Conservation (phyloP, 1,140 invertebrate genomes). For the Cecropterus lyciades region DNA sequence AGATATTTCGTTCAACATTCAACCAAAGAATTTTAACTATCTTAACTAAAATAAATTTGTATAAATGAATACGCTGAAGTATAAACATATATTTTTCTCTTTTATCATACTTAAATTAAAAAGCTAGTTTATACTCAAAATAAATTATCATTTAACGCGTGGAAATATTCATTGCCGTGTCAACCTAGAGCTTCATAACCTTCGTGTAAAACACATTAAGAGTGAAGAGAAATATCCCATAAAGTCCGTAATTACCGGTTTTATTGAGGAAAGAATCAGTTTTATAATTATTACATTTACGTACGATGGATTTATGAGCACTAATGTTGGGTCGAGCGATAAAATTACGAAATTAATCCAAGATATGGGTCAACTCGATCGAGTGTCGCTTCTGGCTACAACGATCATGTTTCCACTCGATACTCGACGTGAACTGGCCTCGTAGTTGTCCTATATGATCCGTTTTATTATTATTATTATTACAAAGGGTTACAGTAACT, state of each 20-base stretch:
- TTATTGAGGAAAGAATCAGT: constrained; percentile 18
- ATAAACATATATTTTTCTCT: too few species aligned
- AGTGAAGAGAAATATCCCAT: constrained; percentile 3
- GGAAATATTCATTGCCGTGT: not conserved
- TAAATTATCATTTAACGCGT: not conserved
- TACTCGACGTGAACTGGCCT: not conserved
- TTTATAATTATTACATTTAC: constrained; percentile 31
- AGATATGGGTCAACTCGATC: constrained; percentile 30
- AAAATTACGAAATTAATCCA: constrained; percentile 19
- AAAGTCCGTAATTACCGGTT: constrained; percentile 17
- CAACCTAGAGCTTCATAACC: not conserved
- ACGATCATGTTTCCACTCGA: not conserved
- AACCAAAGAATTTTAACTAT: not conserved
- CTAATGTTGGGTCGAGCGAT: constrained; percentile 27
- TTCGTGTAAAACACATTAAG: constrained; percentile 7
- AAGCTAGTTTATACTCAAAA: too few species aligned
- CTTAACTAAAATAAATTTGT: not conserved
- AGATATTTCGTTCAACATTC: not conserved
- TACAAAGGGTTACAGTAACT: too few species aligned
- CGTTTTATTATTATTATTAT: not conserved
- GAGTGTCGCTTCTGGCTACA: constrained; percentile 1
- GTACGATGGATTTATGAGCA: constrained; percentile 24
- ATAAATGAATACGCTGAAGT: too few species aligned
- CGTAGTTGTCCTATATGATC: not conserved
- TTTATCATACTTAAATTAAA: too few species aligned